Conservation (phyloP, 1,140 invertebrate species). For the Thalassaphorura encarpata region DNA sequence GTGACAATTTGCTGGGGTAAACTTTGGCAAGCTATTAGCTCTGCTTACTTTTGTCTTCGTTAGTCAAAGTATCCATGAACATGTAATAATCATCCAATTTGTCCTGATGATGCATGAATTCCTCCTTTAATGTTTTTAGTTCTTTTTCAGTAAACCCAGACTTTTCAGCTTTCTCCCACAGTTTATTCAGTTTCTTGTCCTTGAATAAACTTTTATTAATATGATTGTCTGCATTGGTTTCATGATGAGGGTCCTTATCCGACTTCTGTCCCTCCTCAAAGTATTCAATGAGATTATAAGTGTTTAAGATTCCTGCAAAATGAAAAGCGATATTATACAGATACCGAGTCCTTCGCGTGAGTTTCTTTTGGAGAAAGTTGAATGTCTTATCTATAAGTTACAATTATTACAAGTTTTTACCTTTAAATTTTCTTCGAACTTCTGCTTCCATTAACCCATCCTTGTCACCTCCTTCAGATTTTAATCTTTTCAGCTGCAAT, state of each 20-base stretch:
- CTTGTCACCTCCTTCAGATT: constrained; percentile 70
- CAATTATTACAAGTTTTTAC: constrained; percentile 38
- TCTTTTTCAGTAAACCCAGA: constrained; percentile 75
- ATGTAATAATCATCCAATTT: constrained; percentile 83
- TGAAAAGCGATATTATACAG: no score
- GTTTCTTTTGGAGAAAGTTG: no score
- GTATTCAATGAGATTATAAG: constrained; percentile 69
- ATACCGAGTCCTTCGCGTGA: no score
- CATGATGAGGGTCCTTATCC: constrained; percentile 45
- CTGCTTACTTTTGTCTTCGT: constrained; percentile 35
- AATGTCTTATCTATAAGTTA: no score
- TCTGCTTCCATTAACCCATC: constrained; percentile 75
- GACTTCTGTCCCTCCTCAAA: constrained; percentile 53
- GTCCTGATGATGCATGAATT: constrained; percentile 84
- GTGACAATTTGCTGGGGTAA: background rate
- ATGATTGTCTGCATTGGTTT: constrained; percentile 47
- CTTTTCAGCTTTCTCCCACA: constrained; percentile 80
- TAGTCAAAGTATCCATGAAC: constrained; percentile 57
- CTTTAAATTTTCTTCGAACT: constrained; percentile 64
- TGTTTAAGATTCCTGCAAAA: constrained; percentile 58
- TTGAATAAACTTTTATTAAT: constrained; percentile 68
- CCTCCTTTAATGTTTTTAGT: constrained; percentile 69
- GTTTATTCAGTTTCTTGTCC: constrained; percentile 78
- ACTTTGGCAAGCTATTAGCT: background rate
- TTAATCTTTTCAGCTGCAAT: constrained; percentile 66